These are phyloP conservation scores for Drosophila engyochracea DNA, from an alignment of 2,888 invertebrate genomes.

Conservation along the genomic window DNA sequence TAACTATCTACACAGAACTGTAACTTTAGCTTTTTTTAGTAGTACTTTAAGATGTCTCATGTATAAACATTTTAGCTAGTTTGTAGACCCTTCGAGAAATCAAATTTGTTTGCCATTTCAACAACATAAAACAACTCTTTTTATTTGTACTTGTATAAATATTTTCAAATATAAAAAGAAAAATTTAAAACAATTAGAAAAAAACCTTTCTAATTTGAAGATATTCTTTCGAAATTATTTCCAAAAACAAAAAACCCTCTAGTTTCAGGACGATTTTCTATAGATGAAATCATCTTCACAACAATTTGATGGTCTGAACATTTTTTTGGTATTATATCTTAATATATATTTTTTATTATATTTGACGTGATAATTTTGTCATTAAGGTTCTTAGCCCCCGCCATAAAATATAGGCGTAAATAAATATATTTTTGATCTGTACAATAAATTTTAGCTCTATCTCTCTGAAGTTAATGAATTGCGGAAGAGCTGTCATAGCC, in stretches of 20 bases:
- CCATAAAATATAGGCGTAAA: not conserved
- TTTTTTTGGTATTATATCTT: not conserved
- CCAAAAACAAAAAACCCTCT: not conserved
- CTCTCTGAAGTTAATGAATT: not conserved
- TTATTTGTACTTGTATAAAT: not conserved
- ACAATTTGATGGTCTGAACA: not conserved
- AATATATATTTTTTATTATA: too few relatives aligned
- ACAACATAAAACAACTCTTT: too few relatives aligned
- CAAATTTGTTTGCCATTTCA: too few relatives aligned
- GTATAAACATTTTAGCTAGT: too few relatives aligned
- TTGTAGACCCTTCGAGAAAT: too few relatives aligned
- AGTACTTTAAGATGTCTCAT: too few relatives aligned
- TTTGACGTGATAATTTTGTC: not conserved
- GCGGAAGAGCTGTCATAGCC: not conserved
- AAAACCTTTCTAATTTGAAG: not conserved
- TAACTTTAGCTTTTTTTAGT: too few relatives aligned
- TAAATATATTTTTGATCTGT: not conserved
- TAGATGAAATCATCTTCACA: not conserved
- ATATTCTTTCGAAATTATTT: not conserved
- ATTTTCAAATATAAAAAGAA: not conserved
- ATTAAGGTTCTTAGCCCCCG: not conserved
- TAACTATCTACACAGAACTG: too few relatives aligned
- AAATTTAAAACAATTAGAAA: not conserved
- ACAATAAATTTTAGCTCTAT: not conserved
- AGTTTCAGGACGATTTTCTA: not conserved